A percentile compares a stretch with the other conserved stretches of the same genome.
phyloP scores from a whole-genome alignment of 2,888 invertebrate species.

The Panopea generosa region DNA sequence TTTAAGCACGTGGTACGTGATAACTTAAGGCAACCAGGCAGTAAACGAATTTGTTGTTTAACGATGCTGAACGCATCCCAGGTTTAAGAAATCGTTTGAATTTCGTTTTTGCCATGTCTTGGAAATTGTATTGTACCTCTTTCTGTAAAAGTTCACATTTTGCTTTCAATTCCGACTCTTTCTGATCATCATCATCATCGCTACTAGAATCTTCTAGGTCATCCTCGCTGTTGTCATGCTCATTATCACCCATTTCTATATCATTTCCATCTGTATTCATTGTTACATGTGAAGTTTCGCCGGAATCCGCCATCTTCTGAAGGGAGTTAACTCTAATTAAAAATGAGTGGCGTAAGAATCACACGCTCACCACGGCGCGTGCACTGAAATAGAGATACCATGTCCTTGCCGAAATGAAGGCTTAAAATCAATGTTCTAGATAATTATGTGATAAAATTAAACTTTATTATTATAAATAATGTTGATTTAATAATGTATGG shows the following conservation, averaged over 20 bases:
- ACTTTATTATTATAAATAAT: too few species aligned
- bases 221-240: slow-evolving; percentile 6
- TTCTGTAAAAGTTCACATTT: slow-evolving; percentile 26
- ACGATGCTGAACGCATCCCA: not conserved
- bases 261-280: slow-evolving; percentile 4
- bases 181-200: slow-evolving; percentile 18
- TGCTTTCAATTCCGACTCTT: slow-evolving; percentile 25
- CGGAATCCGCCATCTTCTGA: slow-evolving; percentile 1
- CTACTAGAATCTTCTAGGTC: slow-evolving; percentile 8
- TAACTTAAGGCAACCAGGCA: not conserved
- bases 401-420: too few species aligned
- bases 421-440: too few species aligned
- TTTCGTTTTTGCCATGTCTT: not conserved
- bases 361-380: too few species aligned
- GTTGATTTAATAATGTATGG: too few species aligned
- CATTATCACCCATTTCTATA: slow-evolving; percentile 3
- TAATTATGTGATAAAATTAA: too few species aligned
- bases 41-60: not conserved
- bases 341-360: too few species aligned
- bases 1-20: too few species aligned
- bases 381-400: too few species aligned
- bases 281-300: too few species aligned
- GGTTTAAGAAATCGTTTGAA: not conserved
- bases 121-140: not conserved
- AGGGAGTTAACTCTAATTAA: not conserved